Evolutionary conservation across 1,140 invertebrate species (phyloP).

Genomic region (Microplitis demolitor): DNA sequence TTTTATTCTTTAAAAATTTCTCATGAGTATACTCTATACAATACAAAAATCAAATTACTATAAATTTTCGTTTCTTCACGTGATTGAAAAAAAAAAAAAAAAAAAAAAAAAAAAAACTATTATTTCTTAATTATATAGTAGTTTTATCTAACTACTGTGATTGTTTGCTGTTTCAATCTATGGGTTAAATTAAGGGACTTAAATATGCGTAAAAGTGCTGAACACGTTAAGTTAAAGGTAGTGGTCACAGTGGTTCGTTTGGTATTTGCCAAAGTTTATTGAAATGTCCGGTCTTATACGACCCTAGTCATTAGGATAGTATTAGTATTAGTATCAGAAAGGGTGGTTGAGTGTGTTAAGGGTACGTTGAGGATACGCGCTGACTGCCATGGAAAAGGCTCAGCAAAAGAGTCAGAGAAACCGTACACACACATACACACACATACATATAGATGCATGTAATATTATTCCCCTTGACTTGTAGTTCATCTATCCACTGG

Average conservation of each 20-base stretch:
- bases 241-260: constrained; percentile 44
- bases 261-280: constrained; percentile 57
- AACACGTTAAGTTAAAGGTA: constrained; percentile 43
- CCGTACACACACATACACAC: neutral
- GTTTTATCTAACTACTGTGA: neutral
- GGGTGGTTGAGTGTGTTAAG: neutral
- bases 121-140: too few relatives aligned
- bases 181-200: neutral
- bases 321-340: neutral
- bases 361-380: neutral
- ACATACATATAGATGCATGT: too few relatives aligned
- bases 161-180: too few relatives aligned
- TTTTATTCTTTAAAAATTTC: neutral
- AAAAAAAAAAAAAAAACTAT: too few relatives aligned
- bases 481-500: constrained; percentile 11
- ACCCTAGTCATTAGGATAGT: constrained; percentile 32
- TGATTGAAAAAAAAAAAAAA: too few relatives aligned
- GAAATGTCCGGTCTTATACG: constrained; percentile 58
- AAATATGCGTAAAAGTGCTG: neutral
- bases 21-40: neutral
- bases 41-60: constrained; percentile 16
- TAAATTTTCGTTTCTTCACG: neutral
- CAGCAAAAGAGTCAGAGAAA: neutral
- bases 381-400: constrained; percentile 5
- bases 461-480: too few relatives aligned